Base-by-base conservation (phyloP, 2,113 vertebrate genomes). In the Nestor notabilis region DNA sequence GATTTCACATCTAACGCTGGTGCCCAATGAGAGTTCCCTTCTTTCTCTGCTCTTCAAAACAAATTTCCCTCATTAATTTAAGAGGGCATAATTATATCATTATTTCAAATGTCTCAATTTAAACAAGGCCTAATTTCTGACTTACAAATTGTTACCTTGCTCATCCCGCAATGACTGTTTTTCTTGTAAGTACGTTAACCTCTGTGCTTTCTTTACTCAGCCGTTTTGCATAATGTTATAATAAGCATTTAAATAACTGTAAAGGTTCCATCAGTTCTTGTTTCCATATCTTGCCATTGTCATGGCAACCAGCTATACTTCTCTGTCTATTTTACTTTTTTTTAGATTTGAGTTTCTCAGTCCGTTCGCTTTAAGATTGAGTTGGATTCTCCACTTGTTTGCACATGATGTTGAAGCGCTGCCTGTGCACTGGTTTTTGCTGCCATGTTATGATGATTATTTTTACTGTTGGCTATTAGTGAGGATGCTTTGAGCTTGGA, bases 221-320 rank as follows among this genome's bases (percentile, higher is more conserved):
- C 81, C 8, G 9, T 58, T 97, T 93, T 96, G 93, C 94, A 94
- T 97, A 90, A 96, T n/a, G 58, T 93, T 96, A 60, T 95, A 97
- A 97, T 97, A 94, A 97, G 97, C 95, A 96, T 96, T 97, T 95
- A 89, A 97, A 95, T 96, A 96, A 97, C 96, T 96, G 92, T 79
- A 95, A 97, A 97, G 94, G 83, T 97, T 96, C 91, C 94, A 86
- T 96, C 96, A 97, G 90, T 93, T 89, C 69, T 49, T 96, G 78
- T 97, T 97, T 98, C 97, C 93, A 80, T 92, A 77, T 95, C 94
- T 90, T 11, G 37, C 94, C 1, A 87, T 98, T 60, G 55, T 97
- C 97, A 97, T 96, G 96, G 97, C 92, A 98, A 98, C 98, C 9
- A 43, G 83, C 87, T 95, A 63, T 82, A 91, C 50, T 96, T 96